These are phyloP conservation scores for Amblyteles armatorius DNA, from an alignment of 2,888 invertebrate genomes.

Conservation along the genomic window DNA sequence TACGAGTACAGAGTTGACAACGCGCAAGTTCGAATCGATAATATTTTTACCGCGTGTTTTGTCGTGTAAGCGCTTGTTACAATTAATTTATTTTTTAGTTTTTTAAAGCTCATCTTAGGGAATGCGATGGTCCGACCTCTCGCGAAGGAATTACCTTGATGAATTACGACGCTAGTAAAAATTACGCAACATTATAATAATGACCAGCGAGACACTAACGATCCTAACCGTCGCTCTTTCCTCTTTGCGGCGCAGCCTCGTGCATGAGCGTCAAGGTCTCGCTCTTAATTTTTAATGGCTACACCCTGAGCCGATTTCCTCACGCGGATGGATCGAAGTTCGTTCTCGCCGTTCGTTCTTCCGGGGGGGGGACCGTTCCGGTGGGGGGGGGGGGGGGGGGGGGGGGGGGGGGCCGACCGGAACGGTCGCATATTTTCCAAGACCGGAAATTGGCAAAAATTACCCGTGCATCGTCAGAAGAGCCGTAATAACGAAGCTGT, in stretches of 20 bases:
- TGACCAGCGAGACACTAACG: slow-evolving; percentile 24
- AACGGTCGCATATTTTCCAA: slow-evolving; percentile 44
- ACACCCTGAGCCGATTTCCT: not conserved
- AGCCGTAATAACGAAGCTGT: slow-evolving; percentile 29
- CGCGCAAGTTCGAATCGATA: too few relatives aligned
- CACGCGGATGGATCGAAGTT: slow-evolving; percentile 2
- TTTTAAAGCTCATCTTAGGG: not conserved
- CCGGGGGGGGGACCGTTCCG: too few relatives aligned
- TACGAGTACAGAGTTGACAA: too few relatives aligned
- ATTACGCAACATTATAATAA: slow-evolving; percentile 24
- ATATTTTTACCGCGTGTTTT: too few relatives aligned
- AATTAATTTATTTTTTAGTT: not conserved
- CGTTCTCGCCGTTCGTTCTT: not conserved
- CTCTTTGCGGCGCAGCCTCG: slow-evolving; percentile 6
- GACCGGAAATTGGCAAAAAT: slow-evolving; percentile 63
- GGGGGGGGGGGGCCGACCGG: too few relatives aligned
- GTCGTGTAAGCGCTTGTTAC: too few relatives aligned
- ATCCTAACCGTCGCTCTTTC: slow-evolving; percentile 11
- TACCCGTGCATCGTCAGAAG: slow-evolving; percentile 25
- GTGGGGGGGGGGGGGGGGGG: too few relatives aligned
- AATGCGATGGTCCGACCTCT: not conserved
- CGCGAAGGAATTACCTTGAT: not conserved
- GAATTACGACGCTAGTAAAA: slow-evolving; percentile 10
- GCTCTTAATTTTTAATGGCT: slow-evolving; percentile 26
- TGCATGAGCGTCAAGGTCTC: slow-evolving; percentile 32